Evolutionary conservation across 1,140 invertebrate species (phyloP).

Genomic region (Elysia chlorotica): DNA sequence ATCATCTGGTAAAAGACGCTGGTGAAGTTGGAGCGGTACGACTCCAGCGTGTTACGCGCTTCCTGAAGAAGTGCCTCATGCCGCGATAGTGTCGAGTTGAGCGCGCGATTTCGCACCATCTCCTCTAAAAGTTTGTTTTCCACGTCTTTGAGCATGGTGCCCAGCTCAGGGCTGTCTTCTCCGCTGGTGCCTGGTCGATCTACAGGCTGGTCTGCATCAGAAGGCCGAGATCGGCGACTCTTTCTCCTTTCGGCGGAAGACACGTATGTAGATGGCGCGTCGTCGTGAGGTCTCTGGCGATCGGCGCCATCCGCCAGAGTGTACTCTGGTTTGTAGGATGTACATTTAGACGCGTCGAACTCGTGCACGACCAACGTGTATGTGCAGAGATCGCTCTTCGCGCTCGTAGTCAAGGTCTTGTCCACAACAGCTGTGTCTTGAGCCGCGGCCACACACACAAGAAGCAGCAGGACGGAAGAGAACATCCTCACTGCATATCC

Average conservation of each 20-base stretch:
- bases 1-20: slow-evolving; percentile 46
- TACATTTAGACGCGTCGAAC: slow-evolving; percentile 44
- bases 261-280: neutral
- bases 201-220: no score
- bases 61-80: slow-evolving; percentile 37
- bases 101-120: slow-evolving; percentile 40
- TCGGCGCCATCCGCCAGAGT: slow-evolving; percentile 11
- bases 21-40: slow-evolving; percentile 45
- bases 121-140: slow-evolving; percentile 45
- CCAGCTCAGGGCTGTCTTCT: neutral
- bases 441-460: neutral
- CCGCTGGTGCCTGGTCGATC: neutral
- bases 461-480: neutral
- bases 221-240: slow-evolving; percentile 4
- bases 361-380: slow-evolving; percentile 54
- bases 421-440: neutral
- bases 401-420: neutral
- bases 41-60: slow-evolving; percentile 32
- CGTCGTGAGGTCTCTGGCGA: slow-evolving; percentile 5
- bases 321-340: slow-evolving; percentile 27
- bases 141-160: slow-evolving; percentile 37
- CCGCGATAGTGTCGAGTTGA: slow-evolving; percentile 46
- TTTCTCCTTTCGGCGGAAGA: neutral
- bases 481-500: neutral
- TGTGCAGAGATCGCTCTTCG: slow-evolving; percentile 32